Evolutionary conservation across 2,888 invertebrate species (phyloP).

Genomic region (Torymus auratus): DNA sequence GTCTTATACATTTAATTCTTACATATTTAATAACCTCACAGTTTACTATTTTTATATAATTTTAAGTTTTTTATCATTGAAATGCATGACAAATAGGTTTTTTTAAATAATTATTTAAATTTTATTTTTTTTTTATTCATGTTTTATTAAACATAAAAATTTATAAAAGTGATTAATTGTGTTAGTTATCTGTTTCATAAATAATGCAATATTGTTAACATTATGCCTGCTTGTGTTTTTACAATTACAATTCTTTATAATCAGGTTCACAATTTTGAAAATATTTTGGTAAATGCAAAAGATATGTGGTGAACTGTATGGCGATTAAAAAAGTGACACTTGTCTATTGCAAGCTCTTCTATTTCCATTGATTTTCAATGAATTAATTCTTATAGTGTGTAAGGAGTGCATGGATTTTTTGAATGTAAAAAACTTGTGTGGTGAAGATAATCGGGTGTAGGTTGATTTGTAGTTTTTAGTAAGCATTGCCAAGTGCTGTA

Average conservation of each 20-base stretch:
- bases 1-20: no score
- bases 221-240: slow-evolving; percentile 42
- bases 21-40: no score
- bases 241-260: slow-evolving; percentile 45
- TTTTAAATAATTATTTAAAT: no score
- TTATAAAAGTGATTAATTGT: slow-evolving; percentile 1
- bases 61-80: no score
- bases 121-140: no score
- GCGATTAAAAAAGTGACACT: slow-evolving; percentile 61
- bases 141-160: slow-evolving; percentile 6
- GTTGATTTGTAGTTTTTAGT: slow-evolving; percentile 71
- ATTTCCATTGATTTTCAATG: slow-evolving; percentile 63
- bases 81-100: no score
- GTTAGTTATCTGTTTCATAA: slow-evolving; percentile 44
- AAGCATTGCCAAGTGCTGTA: slow-evolving; percentile 77
- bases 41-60: no score
- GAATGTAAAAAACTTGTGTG: slow-evolving; percentile 71
- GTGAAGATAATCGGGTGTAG: slow-evolving; percentile 75
- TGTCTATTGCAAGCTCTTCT: slow-evolving; percentile 67
- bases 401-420: slow-evolving; percentile 74
- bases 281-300: slow-evolving; percentile 41
- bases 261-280: slow-evolving; percentile 61
- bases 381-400: slow-evolving; percentile 64
- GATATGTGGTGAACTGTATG: slow-evolving; percentile 58
- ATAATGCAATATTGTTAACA: slow-evolving; percentile 37